These are phyloP conservation scores for Psephotus haematonotus DNA, from an alignment of 2,113 vertebrate genomes.

Conservation along the genomic window DNA sequence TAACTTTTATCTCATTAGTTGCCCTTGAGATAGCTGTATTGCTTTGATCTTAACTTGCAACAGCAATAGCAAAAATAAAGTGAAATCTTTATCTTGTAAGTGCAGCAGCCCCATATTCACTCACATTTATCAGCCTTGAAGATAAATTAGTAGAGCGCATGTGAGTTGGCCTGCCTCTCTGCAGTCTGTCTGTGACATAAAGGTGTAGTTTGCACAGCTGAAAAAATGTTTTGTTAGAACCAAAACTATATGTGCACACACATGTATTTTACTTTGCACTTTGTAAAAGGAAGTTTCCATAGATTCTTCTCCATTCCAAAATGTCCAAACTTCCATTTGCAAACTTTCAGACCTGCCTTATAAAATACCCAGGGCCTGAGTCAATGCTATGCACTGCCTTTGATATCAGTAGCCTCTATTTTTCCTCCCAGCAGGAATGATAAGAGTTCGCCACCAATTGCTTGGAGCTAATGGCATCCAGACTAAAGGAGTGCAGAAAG, in stretches of 20 bases:
- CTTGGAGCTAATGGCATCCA: not conserved
- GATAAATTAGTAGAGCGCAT: accelerated
- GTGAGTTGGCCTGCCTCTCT: not conserved
- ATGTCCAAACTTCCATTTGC: not conserved
- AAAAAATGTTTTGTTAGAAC: not conserved
- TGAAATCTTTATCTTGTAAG: not conserved
- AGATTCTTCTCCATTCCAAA: not conserved
- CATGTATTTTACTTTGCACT: accelerated
- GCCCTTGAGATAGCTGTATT: not conserved
- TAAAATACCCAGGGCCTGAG: not conserved
- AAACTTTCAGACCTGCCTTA: not conserved
- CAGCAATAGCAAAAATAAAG: not conserved
- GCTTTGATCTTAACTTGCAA: slow-evolving; percentile 9
- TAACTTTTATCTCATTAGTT: not conserved
- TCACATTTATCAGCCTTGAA: not conserved
- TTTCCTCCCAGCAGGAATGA: not conserved
- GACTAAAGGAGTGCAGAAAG: not conserved
- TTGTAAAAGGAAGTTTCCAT: not conserved
- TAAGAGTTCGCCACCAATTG: not conserved
- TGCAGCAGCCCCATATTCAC: not conserved
- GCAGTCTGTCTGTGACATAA: not conserved
- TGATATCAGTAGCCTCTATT: slow-evolving; percentile 10
- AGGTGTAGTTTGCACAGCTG: not conserved
- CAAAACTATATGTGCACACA: not conserved
- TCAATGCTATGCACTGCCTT: not conserved